Evolutionary conservation across 2,888 invertebrate species (phyloP).

Genomic region (Hirudinaria manillensis): DNA sequence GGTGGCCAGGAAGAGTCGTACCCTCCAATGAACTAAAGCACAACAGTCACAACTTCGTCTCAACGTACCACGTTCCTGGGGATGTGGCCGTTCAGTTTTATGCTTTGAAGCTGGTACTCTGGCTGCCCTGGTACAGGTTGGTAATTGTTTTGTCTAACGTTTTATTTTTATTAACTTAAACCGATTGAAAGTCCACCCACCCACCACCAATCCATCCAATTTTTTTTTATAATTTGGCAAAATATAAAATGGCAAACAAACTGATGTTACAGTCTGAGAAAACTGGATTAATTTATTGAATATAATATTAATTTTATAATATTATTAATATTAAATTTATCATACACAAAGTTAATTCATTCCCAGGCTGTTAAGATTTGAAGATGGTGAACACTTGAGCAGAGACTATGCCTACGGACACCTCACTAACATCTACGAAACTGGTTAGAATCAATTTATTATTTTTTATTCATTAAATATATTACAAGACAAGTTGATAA

Average conservation of each 20-base stretch:
- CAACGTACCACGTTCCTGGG: slow-evolving; percentile 66
- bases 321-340: no score
- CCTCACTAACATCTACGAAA: slow-evolving; percentile 16
- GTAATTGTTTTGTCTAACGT: no score
- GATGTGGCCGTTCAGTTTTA: slow-evolving; percentile 89
- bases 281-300: no score
- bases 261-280: no score
- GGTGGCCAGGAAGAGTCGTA: slow-evolving; percentile 88
- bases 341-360: no score
- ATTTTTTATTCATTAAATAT: not conserved
- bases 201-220: no score
- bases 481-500: not conserved
- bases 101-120: slow-evolving; percentile 79
- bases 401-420: slow-evolving; percentile 7
- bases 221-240: no score
- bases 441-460: not conserved
- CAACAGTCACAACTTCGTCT: slow-evolving; percentile 62
- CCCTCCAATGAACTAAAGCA: slow-evolving; percentile 77
- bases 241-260: no score
- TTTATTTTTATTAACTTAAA: no score
- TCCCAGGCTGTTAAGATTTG: slow-evolving; percentile 70
- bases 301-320: no score
- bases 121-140: slow-evolving; percentile 50
- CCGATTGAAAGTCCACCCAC: no score
- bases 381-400: slow-evolving; percentile 65